Evolutionary conservation across 2,888 invertebrate species (phyloP), one percentile per base, ranked within the genome.

Genomic region (Rhyacophila evoluta): DNA sequence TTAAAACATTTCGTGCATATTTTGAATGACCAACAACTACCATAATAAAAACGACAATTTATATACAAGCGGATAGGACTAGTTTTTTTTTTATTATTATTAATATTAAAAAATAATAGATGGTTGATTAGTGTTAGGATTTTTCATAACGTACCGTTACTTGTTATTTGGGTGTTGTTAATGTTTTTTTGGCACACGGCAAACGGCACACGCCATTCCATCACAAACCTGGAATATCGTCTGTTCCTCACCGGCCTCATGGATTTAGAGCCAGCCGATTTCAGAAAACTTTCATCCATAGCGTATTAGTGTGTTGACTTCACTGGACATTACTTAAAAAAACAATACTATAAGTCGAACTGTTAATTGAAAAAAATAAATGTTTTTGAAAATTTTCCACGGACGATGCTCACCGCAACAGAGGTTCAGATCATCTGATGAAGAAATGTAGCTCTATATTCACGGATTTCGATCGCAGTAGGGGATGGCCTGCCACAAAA

Each of bases 171-270:
- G 69, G 12, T 75, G 70, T 36, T 39, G 72, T 77, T 77, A 77
- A n/a, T 67, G 72, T 36, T 55, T 55, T n/a, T 55, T 55, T 55
- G 73, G 27, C 29, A 73, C 67, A 74, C 73, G 36, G 19, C 38
- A 69, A 27, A 70, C 27, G 41, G 10, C n/a, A n/a, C n/a, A n/a
- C n/a, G n/a, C 69, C 39, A 29, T 72, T 69, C 69, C 12, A 27
- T 78, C 82, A 85, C 92, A 88, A 86, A 94, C 93, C 93, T 92
- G 89, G 92, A 93, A 86, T 93, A 92, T 85, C 93, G 89, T 84
- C 93, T 92, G 90, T 92, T 94, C 85, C 94, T 91, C 83, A 94
- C 91, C 76, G 94, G 93, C 83, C 94, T 90, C 84, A 90, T 88
- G 82, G 91, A 86, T 86, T 91, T 91, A 84, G 88, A 90, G 83